Percentiles rank a stretch among this genome's conserved stretches.
phyloP scores from a whole-genome alignment of 2,113 vertebrate genomes.

The Lipotes vexillifer region DNA sequence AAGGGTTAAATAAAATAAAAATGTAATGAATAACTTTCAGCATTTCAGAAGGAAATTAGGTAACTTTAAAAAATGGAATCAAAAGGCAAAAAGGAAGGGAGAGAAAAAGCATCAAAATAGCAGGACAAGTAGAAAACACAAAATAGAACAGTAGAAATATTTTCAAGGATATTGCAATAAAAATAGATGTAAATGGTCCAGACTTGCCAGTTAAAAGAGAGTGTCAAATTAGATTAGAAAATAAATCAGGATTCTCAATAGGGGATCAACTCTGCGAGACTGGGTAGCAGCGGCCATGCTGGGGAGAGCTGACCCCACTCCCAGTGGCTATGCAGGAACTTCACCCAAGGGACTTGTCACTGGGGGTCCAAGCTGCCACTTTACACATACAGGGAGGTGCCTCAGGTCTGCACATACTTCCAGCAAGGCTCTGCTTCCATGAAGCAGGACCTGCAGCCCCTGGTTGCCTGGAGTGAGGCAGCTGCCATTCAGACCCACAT shows the following conservation, averaged over 20 bases:
- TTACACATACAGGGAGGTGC: slow-evolving; percentile 76
- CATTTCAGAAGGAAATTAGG: background rate
- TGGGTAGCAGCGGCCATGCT: background rate
- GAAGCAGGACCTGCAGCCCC: slow-evolving; percentile 80
- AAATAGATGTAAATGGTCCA: background rate
- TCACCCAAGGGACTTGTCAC: slow-evolving; percentile 77
- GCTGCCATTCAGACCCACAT: slow-evolving; percentile 40
- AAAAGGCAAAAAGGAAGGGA: background rate
- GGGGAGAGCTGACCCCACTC: background rate
- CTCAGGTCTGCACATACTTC: slow-evolving; percentile 85
- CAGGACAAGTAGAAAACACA: background rate
- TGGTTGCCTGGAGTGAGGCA: background rate
- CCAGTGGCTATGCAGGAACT: slow-evolving; percentile 75
- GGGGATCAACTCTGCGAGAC: background rate
- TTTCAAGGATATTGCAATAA: background rate
- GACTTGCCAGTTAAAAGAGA: background rate
- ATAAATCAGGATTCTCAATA: background rate
- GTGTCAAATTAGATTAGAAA: background rate
- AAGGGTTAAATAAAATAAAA: background rate
- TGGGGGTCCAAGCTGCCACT: slow-evolving; percentile 81
- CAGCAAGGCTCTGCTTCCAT: slow-evolving; percentile 86
- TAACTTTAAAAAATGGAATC: background rate
- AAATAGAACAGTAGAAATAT: background rate
- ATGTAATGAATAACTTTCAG: background rate
- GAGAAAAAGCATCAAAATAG: background rate